phyloP scores from a whole-genome alignment of 2,888 invertebrate genomes.

The Ornithoptera alexandrae region DNA sequence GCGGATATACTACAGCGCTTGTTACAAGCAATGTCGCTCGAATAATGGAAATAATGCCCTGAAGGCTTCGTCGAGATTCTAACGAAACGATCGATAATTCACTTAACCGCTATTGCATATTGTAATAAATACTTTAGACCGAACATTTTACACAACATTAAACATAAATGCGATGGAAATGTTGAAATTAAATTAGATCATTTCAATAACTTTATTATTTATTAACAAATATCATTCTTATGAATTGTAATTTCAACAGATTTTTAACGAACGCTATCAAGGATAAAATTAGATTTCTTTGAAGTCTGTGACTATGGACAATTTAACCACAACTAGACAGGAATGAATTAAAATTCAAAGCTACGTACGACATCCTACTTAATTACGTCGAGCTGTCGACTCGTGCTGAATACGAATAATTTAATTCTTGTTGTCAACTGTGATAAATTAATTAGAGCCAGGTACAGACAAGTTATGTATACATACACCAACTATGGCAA shows the following conservation, averaged over 20 bases:
- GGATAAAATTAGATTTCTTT: not conserved
- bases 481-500: not conserved
- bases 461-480: not conserved
- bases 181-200: not conserved
- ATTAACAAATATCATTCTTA: not conserved
- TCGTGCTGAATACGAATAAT: constrained; percentile 24
- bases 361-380: constrained; percentile 22
- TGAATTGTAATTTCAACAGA: not conserved
- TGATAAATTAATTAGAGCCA: constrained; percentile 20
- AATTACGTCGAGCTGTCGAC: constrained; percentile 16
- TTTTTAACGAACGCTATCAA: not conserved
- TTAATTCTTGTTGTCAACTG: constrained; percentile 23
- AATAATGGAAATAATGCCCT: constrained; percentile 1
- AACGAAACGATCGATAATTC: not conserved
- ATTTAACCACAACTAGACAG: constrained; percentile 1
- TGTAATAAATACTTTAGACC: not conserved
- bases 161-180: not conserved
- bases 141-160: not conserved
- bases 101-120: not conserved
- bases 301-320: not conserved
- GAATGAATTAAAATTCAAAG: constrained; percentile 18
- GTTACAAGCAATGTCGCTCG: not conserved
- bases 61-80: not conserved
- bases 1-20: constrained; percentile 5
- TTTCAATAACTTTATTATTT: not conserved